Percentiles rank a stretch among this genome's conserved stretches.
Conservation (phyloP, 2,797 vertebrate genomes). For the Sebastes itinus region DNA sequence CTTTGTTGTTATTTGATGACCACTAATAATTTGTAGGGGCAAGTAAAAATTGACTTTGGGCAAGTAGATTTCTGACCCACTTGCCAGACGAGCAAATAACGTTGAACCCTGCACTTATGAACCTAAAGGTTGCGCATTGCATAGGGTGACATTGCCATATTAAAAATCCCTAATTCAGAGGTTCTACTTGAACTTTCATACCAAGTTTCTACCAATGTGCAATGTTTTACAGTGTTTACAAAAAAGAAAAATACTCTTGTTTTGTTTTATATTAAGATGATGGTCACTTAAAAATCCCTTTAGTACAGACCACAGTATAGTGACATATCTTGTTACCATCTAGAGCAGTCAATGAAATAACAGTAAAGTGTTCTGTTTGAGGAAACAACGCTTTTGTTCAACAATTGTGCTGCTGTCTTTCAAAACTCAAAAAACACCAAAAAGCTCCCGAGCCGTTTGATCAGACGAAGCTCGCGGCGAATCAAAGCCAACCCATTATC, state of each 20-base stretch:
- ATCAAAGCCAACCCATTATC: slow-evolving; percentile 51
- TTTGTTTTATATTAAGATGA: not conserved
- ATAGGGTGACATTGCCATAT: not conserved
- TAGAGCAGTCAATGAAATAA: not conserved
- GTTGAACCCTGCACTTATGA: not conserved
- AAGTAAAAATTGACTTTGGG: too few species aligned
- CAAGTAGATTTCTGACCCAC: too few species aligned
- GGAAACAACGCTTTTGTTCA: slow-evolving; percentile 10
- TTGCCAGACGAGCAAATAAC: too few species aligned
- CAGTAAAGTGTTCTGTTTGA: not conserved
- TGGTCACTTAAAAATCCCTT: not conserved
- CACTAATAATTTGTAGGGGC: too few species aligned
- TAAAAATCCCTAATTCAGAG: not conserved
- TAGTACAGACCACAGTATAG: not conserved
- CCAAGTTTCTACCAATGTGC: not conserved
- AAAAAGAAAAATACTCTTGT: not conserved
- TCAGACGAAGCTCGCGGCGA: slow-evolving; percentile 28
- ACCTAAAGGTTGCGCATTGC: not conserved
- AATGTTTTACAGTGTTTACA: not conserved
- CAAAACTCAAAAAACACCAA: slow-evolving; percentile 9
- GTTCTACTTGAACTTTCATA: not conserved
- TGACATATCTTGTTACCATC: not conserved
- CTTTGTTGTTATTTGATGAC: too few species aligned
- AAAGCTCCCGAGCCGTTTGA: slow-evolving; percentile 31
- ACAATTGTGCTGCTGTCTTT: not conserved